Conservation (phyloP, 2,113 vertebrate genomes). For the Orientallactaga bullata region DNA sequence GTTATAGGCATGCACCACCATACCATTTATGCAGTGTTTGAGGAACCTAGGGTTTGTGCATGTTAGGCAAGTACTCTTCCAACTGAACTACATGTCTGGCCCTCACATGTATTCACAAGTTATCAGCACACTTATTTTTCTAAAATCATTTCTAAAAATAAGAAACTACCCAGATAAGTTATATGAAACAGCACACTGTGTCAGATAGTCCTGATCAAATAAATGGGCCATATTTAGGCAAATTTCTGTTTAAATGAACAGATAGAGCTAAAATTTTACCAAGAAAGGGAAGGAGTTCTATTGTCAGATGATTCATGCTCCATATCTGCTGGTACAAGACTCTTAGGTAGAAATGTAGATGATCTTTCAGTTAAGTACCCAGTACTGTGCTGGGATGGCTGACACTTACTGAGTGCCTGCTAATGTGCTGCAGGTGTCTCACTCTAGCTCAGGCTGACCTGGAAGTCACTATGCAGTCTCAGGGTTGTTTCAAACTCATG, state of each 20-base stretch:
- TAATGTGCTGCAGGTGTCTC: not conserved
- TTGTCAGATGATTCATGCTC: not conserved
- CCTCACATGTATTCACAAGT: not conserved
- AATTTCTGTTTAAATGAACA: slow-evolving; percentile 49
- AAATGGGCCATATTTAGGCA: not conserved
- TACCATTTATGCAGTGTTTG: too few species aligned
- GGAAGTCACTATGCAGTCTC: too few species aligned
- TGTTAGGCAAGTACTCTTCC: too few species aligned
- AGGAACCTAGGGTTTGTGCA: too few species aligned
- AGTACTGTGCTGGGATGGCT: not conserved
- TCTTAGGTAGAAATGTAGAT: not conserved
- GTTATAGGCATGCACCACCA: too few species aligned
- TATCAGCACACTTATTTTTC: not conserved
- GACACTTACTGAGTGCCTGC: not conserved
- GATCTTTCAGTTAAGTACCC: not conserved
- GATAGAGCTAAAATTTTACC: slow-evolving; percentile 34
- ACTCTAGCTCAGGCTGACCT: too few species aligned
- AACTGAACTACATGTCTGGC: too few species aligned
- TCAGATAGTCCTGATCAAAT: not conserved
- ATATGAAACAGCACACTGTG: slow-evolving; percentile 2
- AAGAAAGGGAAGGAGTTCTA: slow-evolving; percentile 43
- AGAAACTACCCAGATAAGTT: slow-evolving; percentile 32
- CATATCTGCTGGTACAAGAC: not conserved
- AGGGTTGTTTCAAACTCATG: too few species aligned
- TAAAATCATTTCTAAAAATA: slow-evolving; percentile 24